Base-by-base conservation (phyloP, 1,140 invertebrate genomes). In the Papilio machaon region DNA sequence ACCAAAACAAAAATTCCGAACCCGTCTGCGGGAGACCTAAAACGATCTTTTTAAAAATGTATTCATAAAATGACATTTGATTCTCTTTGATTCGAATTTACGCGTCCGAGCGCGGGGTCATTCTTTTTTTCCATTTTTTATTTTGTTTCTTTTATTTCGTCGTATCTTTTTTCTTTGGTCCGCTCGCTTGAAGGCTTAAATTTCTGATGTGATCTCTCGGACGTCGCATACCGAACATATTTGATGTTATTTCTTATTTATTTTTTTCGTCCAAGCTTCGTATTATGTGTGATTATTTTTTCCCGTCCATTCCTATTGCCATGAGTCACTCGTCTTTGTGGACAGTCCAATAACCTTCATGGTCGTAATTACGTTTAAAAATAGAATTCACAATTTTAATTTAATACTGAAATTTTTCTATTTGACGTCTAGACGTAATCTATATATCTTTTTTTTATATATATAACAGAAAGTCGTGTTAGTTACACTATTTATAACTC, bases 211-310 rank as follows among this genome's bases (percentile, higher is more conserved):
- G 91, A 94, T 94, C 91, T 89, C 87, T 88, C 87, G 89, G 85
- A 85, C 89, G 90, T 89, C 89, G 92, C 93, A 94, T 94, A 90
- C 93, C 91, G 85, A 89, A 89, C 93, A 93, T 94, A 90, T 91
- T 93, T 92, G 91, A 92, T 92, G 85, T 91, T 91, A 86, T 87
- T 91, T 87, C 82, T 86, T 80, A 80, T 79, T 88, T 88, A 85
- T 87, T 91, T 92, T 90, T 86, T 92, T 91, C 85, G 19, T 80
- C 84, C 84, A 84, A 73, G 85, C 74, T 84, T 80, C 81, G 86
- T 85, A 85, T 88, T 89, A 85, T 88, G 80, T 88, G 81, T 85
- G 84, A 82, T 82, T 82, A 85, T 85, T 88, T 89, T 87, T 87
- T 83, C 60, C 81, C 84, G 79, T 78, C 81, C 54, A 78, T 30